Base-by-base conservation (phyloP, 2,888 invertebrate species). In the Polyommatus iphigenia region DNA sequence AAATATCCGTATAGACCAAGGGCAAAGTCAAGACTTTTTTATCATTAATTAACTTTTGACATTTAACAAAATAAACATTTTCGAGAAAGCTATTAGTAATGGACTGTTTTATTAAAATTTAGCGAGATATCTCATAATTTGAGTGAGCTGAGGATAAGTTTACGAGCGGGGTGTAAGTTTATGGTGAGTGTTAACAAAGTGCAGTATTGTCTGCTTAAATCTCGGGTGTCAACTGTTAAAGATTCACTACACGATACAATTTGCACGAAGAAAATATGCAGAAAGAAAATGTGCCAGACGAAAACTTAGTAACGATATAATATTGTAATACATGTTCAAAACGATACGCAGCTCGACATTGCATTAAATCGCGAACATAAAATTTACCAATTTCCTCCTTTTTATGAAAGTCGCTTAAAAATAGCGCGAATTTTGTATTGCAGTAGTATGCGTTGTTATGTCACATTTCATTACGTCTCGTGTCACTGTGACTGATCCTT, bases 191-290 rank as follows among this genome's bases (percentile, higher is more conserved):
- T 50, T 50, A 75, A 75, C 75, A 50, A 50, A 50, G 50, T 73
- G 73, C 15, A 75, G 75, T 54, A 75, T 75, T 75, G 75, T 75
- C 75, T 75, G 46, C 50, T 50, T 75, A 75, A 54, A 75, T 75
- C 75, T 75, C 75, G 50, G 67, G 67, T 67, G 67, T 67, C 50
- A 24, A 50, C 75, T 75, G 75, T 67, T 32, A 18, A 5, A 18
- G 4, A 6, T 6, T 32, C 2, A 67, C 67, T 67, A 67, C 67
- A 67, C 29, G 67, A 15, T 67, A 5, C 67, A 3, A 32, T 15
- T 67, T 15, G 29, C 67, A 36, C 7, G 36, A 36, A 36, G 36
- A 36, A 36, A 36, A 36, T 36, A 36, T 32, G 32, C 32, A 32
- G 32, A 32, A 36, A 36, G 36, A 36, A 36, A 7, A 36, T 36